Evolutionary conservation across 2,888 invertebrate species (phyloP).

Genomic region (Andrena marginata): DNA sequence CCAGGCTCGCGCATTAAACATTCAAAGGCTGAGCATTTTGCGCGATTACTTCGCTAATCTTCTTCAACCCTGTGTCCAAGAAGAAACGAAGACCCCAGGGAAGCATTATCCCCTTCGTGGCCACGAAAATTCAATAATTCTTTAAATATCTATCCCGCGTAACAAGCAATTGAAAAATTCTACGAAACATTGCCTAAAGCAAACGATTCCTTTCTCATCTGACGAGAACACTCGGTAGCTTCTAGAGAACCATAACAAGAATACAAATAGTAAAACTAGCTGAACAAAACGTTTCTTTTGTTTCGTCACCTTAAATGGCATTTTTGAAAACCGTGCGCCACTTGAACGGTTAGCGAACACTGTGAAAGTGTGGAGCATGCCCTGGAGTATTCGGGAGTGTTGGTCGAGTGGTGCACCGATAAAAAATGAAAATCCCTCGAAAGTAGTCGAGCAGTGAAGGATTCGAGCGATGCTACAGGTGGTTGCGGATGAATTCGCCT

Average conservation of each 20-base stretch:
- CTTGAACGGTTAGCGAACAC: no score
- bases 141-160: no score
- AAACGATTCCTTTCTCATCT: no score
- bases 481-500: constrained; percentile 58
- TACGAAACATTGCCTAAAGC: no score
- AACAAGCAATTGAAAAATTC: no score
- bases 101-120: background rate
- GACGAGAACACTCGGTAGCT: no score
- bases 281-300: no score
- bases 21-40: background rate
- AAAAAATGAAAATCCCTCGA: background rate
- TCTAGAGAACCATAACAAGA: no score
- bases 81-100: background rate
- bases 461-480: constrained; percentile 62
- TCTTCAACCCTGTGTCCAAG: background rate
- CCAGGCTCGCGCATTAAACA: background rate
- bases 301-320: no score
- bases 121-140: background rate
- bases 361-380: background rate
- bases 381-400: background rate
- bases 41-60: constrained; percentile 19
- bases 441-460: constrained; percentile 1
- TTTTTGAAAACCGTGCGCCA: no score
- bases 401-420: background rate
- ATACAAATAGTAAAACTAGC: no score